Base-by-base conservation (phyloP, 1,140 invertebrate genomes). In the Oscheius sp. region DNA sequence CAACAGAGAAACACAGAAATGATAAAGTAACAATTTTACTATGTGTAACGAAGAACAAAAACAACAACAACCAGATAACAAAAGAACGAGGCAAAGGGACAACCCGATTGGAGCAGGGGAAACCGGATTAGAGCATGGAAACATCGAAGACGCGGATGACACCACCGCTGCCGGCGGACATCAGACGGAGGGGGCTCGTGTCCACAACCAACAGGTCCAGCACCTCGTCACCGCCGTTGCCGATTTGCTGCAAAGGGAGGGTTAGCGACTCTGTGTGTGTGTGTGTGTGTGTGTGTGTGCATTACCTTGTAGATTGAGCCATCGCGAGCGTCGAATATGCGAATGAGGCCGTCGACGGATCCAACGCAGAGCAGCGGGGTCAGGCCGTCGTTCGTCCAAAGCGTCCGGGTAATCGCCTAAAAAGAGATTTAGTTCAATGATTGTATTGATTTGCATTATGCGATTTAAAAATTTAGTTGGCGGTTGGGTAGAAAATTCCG, bases 301-400 rank as follows among this genome's bases (percentile, higher is more conserved):
- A 59, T 45, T 62, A 76, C 75, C 65, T 77, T 70, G 34, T 77
- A 61, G n/a, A 75, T 13, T 18, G 36, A 45, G 29, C 76, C 76
- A 58, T 77, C 76, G n/a, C 76, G 35, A 1, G 74, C 73, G 32
- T 77, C 76, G 32, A 66, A 77, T 2, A 73, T 55, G 3, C 76
- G 55, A n/a, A 75, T 34, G 29, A 59, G 46, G 15, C 74, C 75
- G 32, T 77, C 76, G 31, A 73, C 49, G 28, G 70, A 75, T 32
- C 58, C 62, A 26, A 59, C 35, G 7, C 63, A 32, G 28, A 77
- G 36, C 7, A 61, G 59, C 1, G 72, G 63, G 28, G 62, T 38
- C 10, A 26, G 42, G 23, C 52, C 64, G 23, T 67, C 58, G 42
- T 55, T 31, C 20, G 69, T 58, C 72, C 72, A 74, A n/a, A 67